A percentile compares a stretch with the other conserved stretches of the same genome.
phyloP scores from a whole-genome alignment of 2,797 vertebrate species.

The Diglossa cyanea region DNA sequence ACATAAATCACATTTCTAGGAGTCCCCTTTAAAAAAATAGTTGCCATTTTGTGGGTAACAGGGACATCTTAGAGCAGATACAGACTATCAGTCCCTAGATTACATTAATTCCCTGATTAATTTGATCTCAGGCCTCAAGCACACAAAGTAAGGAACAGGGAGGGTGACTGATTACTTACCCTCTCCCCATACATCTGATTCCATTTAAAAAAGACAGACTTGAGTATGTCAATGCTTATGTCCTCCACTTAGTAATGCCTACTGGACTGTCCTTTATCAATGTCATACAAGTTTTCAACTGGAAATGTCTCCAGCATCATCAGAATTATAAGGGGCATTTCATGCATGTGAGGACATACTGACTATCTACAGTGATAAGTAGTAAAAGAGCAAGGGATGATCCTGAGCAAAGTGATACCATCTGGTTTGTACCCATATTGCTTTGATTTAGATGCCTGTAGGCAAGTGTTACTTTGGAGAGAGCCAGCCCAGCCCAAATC shows the following conservation, averaged over 20 bases:
- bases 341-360: neutral
- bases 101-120: neutral
- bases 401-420: neutral
- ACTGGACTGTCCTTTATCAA: neutral
- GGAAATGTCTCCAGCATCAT: neutral
- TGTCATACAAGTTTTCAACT: neutral
- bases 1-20: neutral
- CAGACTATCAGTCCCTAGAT: neutral
- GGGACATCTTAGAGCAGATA: neutral
- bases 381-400: neutral
- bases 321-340: neutral
- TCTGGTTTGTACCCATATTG: neutral
- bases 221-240: neutral
- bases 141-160: neutral
- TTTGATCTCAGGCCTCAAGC: neutral
- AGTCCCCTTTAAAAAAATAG: neutral
- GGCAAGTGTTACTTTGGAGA: neutral
- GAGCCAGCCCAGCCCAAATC: neutral
- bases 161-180: neutral
- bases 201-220: neutral
- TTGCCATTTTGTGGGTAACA: neutral
- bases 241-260: neutral
- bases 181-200: fast-evolving
- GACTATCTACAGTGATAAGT: neutral
- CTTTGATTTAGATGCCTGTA: neutral